phyloP scores from a whole-genome alignment of 2,797 vertebrate genomes.

The Sternarchorhynchus goeldii region DNA sequence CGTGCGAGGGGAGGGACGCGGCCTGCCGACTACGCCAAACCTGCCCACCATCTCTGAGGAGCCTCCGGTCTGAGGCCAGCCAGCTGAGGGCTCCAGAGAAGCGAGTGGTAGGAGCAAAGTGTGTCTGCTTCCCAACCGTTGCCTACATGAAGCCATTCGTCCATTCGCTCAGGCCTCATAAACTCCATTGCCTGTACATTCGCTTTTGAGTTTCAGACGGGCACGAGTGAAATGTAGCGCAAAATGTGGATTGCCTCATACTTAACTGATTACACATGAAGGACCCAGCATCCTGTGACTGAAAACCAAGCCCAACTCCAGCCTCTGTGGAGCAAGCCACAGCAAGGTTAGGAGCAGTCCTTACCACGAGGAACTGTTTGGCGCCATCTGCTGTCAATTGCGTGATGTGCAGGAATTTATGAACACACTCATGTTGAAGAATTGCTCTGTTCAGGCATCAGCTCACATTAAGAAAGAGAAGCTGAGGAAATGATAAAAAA shows the following conservation, averaged over 20 bases:
- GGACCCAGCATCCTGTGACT: slow-evolving; percentile 13
- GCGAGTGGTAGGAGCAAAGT: slow-evolving; percentile 29
- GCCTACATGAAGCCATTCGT: neutral
- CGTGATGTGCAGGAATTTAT: neutral
- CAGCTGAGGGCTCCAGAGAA: slow-evolving; percentile 25
- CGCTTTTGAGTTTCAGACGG: slow-evolving; percentile 10
- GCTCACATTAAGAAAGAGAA: neutral
- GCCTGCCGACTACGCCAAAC: slow-evolving; percentile 59
- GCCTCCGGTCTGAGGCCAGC: slow-evolving; percentile 49
- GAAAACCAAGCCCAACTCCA: slow-evolving; percentile 8
- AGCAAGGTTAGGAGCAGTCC: neutral
- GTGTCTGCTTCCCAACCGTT: neutral
- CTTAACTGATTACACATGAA: neutral
- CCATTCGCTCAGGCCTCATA: neutral
- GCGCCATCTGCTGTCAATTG: neutral
- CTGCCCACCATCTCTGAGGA: slow-evolving; percentile 77
- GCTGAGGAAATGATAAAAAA: neutral
- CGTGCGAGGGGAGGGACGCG: slow-evolving; percentile 63
- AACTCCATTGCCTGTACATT: slow-evolving; percentile 9
- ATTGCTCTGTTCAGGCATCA: neutral
- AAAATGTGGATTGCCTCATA: slow-evolving; percentile 21
- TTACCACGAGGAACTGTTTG: neutral
- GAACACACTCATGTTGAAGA: neutral
- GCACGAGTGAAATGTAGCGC: neutral
- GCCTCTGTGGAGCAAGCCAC: neutral